Base-by-base conservation (phyloP, 2,888 invertebrate genomes). In the Tubulanus polymorphus region DNA sequence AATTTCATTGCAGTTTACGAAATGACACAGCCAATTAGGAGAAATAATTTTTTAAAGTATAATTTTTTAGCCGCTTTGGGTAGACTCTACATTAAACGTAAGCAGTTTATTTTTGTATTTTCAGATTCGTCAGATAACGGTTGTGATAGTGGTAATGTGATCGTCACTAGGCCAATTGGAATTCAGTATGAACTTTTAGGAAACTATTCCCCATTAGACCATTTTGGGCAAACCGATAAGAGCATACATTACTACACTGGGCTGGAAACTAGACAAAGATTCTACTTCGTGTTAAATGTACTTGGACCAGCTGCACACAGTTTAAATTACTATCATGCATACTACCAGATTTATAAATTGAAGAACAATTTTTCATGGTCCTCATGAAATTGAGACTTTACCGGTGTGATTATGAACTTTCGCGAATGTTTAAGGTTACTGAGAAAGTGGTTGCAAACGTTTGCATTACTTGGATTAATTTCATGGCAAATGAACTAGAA, bases 161-260 rank as follows among this genome's bases (percentile, higher is more conserved):
- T n/a, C n/a, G n/a, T n/a, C n/a, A n/a, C n/a, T n/a, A n/a, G n/a
- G n/a, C n/a, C n/a, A n/a, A n/a, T n/a, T n/a, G n/a, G n/a, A n/a
- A n/a, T n/a, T n/a, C n/a, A n/a, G n/a, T n/a, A n/a, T n/a, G n/a
- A n/a, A n/a, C n/a, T n/a, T n/a, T n/a, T n/a, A n/a, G n/a, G n/a
- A n/a, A n/a, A n/a, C n/a, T 62, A 57, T 10, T 61, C 59, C 1
- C 64, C 63, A 10, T 56, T 53, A 25, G 64, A 64, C 63, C 64
- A 66, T 51, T 64, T 65, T 25, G 51, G 56, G 53, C 64, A 65
- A 37, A 65, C 63, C 28, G 41, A 41, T 32, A 32, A n/a, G 15
- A 18, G n/a, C 5, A 18, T 53, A 10, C 53, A 48, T 26, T 53
- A 23, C 37, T 53, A 53, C 27, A 53, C 53, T 26, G 46, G 53